Conservation (phyloP, 2,113 vertebrate species). For the Sceloporus tristichus region DNA sequence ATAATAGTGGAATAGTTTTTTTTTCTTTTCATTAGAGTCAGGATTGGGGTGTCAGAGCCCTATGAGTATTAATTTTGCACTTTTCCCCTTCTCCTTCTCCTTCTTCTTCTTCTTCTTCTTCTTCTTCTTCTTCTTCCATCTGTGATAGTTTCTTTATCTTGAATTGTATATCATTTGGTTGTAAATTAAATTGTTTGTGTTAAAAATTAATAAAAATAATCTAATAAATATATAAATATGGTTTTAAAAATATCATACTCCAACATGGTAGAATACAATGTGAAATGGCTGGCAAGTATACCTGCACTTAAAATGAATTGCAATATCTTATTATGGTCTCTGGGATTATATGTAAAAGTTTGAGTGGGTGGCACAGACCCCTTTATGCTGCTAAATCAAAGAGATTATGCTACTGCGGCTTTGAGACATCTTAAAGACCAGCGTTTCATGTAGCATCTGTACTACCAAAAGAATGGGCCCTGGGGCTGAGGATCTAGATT, state of each 20-base stretch:
- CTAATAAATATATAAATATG: background rate
- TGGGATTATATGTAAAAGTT: background rate
- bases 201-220: background rate
- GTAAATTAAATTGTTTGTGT: no score
- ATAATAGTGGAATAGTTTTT: no score
- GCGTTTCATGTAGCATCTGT: background rate
- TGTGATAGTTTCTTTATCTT: no score
- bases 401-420: background rate
- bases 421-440: background rate
- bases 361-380: background rate
- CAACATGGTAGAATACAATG: background rate
- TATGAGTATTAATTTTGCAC: no score
- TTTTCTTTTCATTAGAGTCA: no score
- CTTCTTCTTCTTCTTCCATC: no score
- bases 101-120: no score
- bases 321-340: background rate
- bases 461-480: background rate
- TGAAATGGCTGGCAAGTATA: background rate
- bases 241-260: background rate
- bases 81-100: no score
- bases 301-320: slow-evolving; percentile 4
- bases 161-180: no score
- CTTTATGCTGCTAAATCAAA: slow-evolving; percentile 1
- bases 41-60: no score
- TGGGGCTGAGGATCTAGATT: background rate